Conservation (phyloP, 1,140 invertebrate genomes). For the Papilio machaon region DNA sequence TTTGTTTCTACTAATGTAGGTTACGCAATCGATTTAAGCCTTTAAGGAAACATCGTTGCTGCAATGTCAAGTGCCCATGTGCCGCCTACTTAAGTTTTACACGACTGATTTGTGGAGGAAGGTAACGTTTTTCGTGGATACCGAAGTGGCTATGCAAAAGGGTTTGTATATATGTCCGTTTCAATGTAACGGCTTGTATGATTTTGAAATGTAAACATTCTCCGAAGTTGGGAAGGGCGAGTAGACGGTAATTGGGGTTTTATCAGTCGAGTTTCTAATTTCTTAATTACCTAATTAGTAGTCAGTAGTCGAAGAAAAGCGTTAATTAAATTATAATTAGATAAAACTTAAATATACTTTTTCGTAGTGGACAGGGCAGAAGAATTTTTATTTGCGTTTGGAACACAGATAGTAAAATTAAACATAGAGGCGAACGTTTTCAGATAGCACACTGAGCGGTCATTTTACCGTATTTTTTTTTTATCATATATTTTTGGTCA, state of each 20-base stretch:
- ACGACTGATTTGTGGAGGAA: neutral
- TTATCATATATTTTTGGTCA: too few species aligned
- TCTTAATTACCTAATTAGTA: neutral
- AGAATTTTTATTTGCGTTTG: conserved; percentile 69
- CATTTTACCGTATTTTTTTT: too few species aligned
- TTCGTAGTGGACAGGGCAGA: conserved; percentile 76
- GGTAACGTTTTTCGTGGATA: neutral
- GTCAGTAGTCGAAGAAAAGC: neutral
- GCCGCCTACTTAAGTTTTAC: neutral
- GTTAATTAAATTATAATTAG: neutral
- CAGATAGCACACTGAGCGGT: conserved; percentile 61
- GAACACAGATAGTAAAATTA: conserved; percentile 68
- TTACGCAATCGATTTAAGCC: conserved; percentile 41
- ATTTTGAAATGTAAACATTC: neutral
- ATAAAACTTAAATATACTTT: conserved; percentile 74
- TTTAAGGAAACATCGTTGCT: neutral
- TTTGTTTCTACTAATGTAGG: conserved; percentile 50
- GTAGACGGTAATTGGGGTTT: neutral
- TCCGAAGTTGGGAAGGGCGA: neutral
- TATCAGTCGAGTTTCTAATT: neutral
- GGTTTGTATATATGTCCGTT: neutral
- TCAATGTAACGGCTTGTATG: neutral
- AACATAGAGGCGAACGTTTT: conserved; percentile 75
- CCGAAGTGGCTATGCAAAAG: neutral
- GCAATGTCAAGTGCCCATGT: neutral